These are phyloP conservation scores for Drosophila limbata DNA, from an alignment of 2,888 invertebrate species.

Conservation along the genomic window DNA sequence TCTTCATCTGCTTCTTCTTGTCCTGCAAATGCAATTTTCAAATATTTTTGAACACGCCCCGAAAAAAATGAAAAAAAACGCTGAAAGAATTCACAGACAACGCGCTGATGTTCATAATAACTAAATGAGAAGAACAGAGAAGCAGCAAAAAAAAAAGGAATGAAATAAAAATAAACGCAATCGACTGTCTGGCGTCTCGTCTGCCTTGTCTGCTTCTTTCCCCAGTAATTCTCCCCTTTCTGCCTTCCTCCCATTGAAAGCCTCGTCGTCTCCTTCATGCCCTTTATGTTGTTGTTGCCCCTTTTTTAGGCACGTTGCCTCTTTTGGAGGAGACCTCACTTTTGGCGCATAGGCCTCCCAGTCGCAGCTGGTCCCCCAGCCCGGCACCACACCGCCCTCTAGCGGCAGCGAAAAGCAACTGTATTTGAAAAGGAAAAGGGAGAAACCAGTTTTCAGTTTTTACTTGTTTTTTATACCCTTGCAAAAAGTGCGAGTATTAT, in stretches of 20 bases:
- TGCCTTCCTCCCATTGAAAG: background rate
- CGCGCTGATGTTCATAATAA: conserved; percentile 14
- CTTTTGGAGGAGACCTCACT: background rate
- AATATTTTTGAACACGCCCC: conserved; percentile 50
- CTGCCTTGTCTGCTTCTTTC: conserved; percentile 13
- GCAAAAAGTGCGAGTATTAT: background rate
- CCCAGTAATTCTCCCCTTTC: background rate
- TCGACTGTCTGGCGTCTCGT: conserved; percentile 41
- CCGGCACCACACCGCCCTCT: conserved; percentile 6
- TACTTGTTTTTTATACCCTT: conserved; percentile 26
- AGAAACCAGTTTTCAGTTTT: conserved; percentile 75
- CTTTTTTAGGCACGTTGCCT: conserved; percentile 11
- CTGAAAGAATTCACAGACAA: conserved; percentile 18
- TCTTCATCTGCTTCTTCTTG: background rate
- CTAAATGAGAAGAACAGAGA: background rate
- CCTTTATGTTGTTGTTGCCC: conserved; percentile 8
- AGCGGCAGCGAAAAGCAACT: conserved; percentile 75
- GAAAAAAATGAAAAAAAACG: conserved; percentile 1
- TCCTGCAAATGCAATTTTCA: conserved; percentile 58
- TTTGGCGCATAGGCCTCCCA: background rate
- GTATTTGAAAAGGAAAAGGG: conserved; percentile 85
- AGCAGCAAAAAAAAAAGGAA: background rate
- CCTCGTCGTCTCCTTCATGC: conserved; percentile 1
- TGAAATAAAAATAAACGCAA: conserved; percentile 19
- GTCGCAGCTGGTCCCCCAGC: background rate